phyloP scores from a whole-genome alignment of 2,888 invertebrate species.

The Cordilura impudica region DNA sequence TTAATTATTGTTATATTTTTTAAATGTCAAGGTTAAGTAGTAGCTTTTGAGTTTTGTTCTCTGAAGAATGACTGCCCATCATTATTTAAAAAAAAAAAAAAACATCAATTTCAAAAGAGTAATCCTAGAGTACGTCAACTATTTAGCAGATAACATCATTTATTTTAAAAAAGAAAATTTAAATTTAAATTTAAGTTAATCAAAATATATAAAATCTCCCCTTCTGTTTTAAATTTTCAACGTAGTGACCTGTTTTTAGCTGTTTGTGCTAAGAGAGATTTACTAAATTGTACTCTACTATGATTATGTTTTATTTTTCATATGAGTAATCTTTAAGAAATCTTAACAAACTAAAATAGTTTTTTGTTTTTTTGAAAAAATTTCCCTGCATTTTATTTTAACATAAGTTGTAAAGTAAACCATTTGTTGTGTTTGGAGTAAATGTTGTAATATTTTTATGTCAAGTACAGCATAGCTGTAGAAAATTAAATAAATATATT shows the following conservation, averaged over 20 bases:
- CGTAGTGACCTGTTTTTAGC: too few species aligned
- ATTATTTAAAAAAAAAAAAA: too few species aligned
- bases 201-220: too few species aligned
- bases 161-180: too few species aligned
- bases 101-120: too few species aligned
- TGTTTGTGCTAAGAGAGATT: too few species aligned
- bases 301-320: background rate
- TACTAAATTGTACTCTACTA: background rate
- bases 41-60: background rate
- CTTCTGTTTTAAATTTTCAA: too few species aligned
- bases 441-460: slow-evolving; percentile 12
- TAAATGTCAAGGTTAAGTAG: slow-evolving; percentile 29
- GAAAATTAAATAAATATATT: slow-evolving; percentile 12
- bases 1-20: background rate
- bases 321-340: slow-evolving; percentile 29
- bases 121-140: background rate
- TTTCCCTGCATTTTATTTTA: background rate
- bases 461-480: background rate
- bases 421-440: background rate
- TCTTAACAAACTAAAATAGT: slow-evolving; percentile 38
- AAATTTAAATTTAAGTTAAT: too few species aligned
- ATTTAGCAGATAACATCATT: background rate
- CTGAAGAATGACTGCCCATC: background rate
- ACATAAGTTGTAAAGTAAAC: background rate
- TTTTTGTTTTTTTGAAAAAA: slow-evolving; percentile 21